phyloP scores from a whole-genome alignment of 2,888 invertebrate genomes.

The Laspeyria flexula region DNA sequence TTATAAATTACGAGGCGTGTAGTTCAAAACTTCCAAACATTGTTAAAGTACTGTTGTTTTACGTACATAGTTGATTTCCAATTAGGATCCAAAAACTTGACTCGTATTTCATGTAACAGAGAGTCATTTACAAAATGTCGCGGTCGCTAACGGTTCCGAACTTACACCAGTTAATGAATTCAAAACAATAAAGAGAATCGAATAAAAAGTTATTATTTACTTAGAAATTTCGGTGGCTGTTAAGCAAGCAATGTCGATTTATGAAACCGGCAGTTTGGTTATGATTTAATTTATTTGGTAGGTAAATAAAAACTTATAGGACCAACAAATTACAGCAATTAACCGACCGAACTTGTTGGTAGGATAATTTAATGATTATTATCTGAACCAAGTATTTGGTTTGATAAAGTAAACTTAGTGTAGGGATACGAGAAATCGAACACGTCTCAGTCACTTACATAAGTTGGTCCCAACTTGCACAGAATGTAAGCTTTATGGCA shows the following conservation, averaged over 20 bases:
- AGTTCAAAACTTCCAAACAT: conserved; percentile 47
- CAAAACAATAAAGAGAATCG: conserved; percentile 54
- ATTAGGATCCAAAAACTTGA: conserved; percentile 69
- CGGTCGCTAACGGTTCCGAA: conserved; percentile 56
- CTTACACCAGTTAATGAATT: conserved; percentile 62
- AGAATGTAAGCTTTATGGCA: conserved; percentile 42
- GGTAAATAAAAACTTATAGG: conserved; percentile 35
- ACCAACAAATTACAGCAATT: conserved; percentile 30
- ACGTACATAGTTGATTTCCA: conserved; percentile 67
- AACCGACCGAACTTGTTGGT: conserved; percentile 16
- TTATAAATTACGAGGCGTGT: conserved; percentile 40
- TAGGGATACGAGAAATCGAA: conserved; percentile 8
- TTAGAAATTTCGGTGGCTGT: conserved; percentile 34
- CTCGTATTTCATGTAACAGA: conserved; percentile 65
- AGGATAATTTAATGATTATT: conserved; percentile 13
- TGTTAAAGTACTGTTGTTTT: conserved; percentile 56
- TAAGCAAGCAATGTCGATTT: conserved; percentile 34
- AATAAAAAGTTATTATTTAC: conserved; percentile 56
- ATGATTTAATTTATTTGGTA: conserved; percentile 40
- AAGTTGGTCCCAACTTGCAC: conserved; percentile 18
- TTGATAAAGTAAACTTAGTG: conserved; percentile 1
- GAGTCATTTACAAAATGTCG: conserved; percentile 64
- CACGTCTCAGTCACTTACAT: conserved; percentile 17
- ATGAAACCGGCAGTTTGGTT: conserved; percentile 40
- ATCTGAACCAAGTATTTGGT: conserved; percentile 1